Evolutionary conservation across 2,113 vertebrate genomes (phyloP).

Genomic region (Cichladusa arquata): DNA sequence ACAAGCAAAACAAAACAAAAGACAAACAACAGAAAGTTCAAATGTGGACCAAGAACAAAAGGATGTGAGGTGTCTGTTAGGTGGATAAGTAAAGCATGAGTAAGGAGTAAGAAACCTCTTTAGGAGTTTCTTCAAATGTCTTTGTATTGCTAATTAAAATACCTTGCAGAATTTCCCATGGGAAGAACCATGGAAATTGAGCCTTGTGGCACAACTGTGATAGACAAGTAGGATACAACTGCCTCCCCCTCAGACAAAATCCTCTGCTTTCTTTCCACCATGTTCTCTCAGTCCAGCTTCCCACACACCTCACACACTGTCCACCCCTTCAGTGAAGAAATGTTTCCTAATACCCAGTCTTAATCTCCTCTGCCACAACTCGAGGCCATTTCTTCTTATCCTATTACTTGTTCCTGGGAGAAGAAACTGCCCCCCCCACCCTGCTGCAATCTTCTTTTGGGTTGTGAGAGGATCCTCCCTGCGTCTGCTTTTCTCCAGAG

Average conservation of each 20-base stretch:
- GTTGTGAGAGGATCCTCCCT: too few species aligned
- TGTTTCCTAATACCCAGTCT: background rate
- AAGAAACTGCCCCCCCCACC: background rate
- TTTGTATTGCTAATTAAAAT: conserved; percentile 15
- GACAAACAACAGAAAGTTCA: background rate
- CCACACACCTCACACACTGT: background rate
- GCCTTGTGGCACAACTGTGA: background rate
- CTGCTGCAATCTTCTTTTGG: background rate
- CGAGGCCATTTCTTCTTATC: background rate
- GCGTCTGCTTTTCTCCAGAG: background rate
- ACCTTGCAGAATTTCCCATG: background rate
- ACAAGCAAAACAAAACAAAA: background rate
- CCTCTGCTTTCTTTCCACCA: background rate
- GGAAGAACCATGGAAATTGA: background rate
- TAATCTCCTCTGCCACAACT: background rate
- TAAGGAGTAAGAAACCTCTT: background rate
- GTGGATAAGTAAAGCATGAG: background rate
- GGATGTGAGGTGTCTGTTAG: background rate
- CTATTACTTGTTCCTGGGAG: background rate
- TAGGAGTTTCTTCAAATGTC: background rate
- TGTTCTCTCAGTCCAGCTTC: background rate
- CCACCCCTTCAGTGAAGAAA: background rate
- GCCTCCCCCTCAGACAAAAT: background rate
- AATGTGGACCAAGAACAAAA: background rate
- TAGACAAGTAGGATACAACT: background rate